phyloP scores from a whole-genome alignment of 2,113 vertebrate genomes.

The Phaethornis superciliosus region DNA sequence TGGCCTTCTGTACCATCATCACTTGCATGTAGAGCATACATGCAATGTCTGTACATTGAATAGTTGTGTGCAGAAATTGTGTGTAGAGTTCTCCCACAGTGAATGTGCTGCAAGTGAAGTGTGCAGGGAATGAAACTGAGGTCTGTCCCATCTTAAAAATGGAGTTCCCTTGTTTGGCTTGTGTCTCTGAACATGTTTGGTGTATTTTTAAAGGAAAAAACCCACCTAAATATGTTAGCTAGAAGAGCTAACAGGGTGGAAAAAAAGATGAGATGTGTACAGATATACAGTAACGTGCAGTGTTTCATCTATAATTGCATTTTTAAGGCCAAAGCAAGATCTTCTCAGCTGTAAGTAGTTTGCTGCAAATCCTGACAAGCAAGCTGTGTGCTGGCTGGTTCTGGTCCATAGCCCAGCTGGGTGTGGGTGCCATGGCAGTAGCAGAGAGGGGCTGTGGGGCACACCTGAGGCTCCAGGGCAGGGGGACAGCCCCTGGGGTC shows the following conservation, averaged over 20 bases:
- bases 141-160: neutral
- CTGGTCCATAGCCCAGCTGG: too few relatives aligned
- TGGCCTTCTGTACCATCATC: neutral
- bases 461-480: neutral
- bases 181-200: neutral
- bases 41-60: accelerated
- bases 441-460: too few relatives aligned
- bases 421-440: too few relatives aligned
- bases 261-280: neutral
- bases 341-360: neutral
- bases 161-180: neutral
- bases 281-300: neutral
- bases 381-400: neutral
- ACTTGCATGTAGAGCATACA: accelerated
- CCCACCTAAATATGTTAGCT: too few relatives aligned
- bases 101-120: neutral
- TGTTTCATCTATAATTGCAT: neutral
- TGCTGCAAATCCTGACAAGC: neutral
- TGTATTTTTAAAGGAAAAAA: neutral
- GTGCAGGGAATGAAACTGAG: neutral
- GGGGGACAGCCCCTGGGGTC: accelerated
- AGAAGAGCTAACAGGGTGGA: neutral
- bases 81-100: accelerated
- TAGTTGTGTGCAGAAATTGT: accelerated
- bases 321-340: neutral